Base-by-base conservation (phyloP, 2,113 vertebrate genomes). In the Illadopsis cleaveri region DNA sequence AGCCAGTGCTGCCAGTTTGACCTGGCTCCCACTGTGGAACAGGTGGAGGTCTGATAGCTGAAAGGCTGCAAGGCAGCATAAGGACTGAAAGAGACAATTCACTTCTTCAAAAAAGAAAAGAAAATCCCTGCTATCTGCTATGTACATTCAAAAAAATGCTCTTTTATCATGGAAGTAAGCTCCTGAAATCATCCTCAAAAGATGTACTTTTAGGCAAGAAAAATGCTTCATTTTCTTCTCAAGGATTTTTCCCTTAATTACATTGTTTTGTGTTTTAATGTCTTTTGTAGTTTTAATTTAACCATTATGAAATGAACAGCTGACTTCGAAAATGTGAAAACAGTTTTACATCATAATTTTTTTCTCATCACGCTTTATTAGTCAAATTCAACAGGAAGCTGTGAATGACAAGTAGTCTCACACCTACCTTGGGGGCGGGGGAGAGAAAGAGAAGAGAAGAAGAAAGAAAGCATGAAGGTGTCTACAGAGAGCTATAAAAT, bases 301-400 rank as follows among this genome's bases (percentile, higher is more conserved):
- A 82, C 44, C 17, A 51, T 51, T 82, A 64, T 54, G 51, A 91
- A 94, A 91, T 31, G 44, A 85, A 87, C 65, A 90, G 15, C 53
- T 82, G 79, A 93, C 70, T 82, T 72, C 37, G 70, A 90, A 93
- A 82, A 88, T 27, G 69, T 56, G 48, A 95, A 91, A 90, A 88
- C n/a, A 53, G 93, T 77, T 91, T 79, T 72, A 69, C 50, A 79
- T 65, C 22, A n/a, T 87, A 6, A 30, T 56, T 85, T 86, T 86
- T 78, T 95, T 85, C 84, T 89, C 82, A 84, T 91, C 66, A 79
- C 2, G 12, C 61, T 79, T 85, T 89, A 82, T 95, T 91, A 94
- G 82, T 28, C 62, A 87, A 91, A 93, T 79, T 84, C 22, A 61
- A 42, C 40, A 20, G 40, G 70, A 94, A 96, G 79, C 66, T 76